Percentiles rank a stretch among this genome's conserved stretches.
phyloP scores from a whole-genome alignment of 2,888 invertebrate species.

The Cordilura impudica region DNA sequence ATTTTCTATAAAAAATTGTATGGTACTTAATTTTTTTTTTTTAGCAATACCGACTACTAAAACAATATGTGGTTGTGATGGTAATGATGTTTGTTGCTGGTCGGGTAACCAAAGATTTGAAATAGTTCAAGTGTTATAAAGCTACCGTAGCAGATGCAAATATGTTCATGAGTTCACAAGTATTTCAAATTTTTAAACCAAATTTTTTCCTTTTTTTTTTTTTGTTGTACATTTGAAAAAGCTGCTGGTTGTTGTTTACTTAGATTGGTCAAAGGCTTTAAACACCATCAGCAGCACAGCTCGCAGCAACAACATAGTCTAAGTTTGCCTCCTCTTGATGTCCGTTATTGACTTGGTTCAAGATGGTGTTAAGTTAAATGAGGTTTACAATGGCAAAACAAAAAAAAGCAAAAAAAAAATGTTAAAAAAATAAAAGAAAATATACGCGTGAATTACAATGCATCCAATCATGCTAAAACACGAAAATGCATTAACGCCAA shows the following conservation, averaged over 20 bases:
- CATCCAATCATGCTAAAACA: slow-evolving; percentile 76
- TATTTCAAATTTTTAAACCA: slow-evolving; percentile 50
- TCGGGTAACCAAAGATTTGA: slow-evolving; percentile 41
- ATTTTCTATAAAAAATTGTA: slow-evolving; percentile 32
- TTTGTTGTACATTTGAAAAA: not conserved
- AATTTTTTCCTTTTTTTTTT: slow-evolving; percentile 5
- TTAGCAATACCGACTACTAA: slow-evolving; percentile 54
- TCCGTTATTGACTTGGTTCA: slow-evolving; percentile 57
- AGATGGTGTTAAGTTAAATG: slow-evolving; percentile 58
- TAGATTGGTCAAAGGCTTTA: slow-evolving; percentile 40
- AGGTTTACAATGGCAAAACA: slow-evolving; percentile 51
- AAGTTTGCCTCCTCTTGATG: slow-evolving; percentile 17
- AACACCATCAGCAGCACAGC: not conserved
- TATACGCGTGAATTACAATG: slow-evolving; percentile 74
- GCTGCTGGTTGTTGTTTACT: slow-evolving; percentile 34
- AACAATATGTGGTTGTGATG: slow-evolving; percentile 17
- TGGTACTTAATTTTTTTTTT: slow-evolving; percentile 44
- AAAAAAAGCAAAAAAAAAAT: slow-evolving; percentile 51
- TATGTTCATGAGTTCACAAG: slow-evolving; percentile 45
- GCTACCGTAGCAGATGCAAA: slow-evolving; percentile 58
- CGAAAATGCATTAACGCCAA: slow-evolving; percentile 77
- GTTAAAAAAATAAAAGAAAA: slow-evolving; percentile 59
- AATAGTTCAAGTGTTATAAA: slow-evolving; percentile 59
- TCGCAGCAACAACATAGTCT: slow-evolving; percentile 17
- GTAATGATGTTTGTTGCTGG: not conserved